A percentile compares a stretch with the other conserved stretches of the same genome.
These are phyloP conservation scores for Pelagia noctiluca DNA, from an alignment of 30 jellyfish, hydroid and myxozoan species.

Conservation along the genomic window DNA sequence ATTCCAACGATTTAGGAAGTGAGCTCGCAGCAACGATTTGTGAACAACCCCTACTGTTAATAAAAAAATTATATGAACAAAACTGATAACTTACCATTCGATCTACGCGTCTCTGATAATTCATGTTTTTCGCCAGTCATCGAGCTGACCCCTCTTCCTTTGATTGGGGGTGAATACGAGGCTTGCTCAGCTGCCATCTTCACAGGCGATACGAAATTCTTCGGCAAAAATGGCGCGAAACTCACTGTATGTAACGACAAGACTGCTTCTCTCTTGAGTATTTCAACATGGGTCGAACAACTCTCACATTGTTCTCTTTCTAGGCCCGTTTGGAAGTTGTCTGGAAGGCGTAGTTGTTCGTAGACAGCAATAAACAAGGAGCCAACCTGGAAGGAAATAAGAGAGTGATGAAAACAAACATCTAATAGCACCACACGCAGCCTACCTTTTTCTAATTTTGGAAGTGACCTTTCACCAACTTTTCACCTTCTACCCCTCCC, in stretches of 20 bases:
- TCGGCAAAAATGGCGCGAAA: conserved; percentile 82
- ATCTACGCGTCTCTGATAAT: conserved; percentile 10
- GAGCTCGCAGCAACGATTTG: no score
- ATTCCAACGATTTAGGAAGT: no score
- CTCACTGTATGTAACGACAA: conserved; percentile 72
- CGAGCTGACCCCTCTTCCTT: conserved; percentile 11
- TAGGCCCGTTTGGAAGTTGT: conserved; percentile 62
- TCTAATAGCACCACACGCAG: no score
- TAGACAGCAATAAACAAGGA: conserved; percentile 77
- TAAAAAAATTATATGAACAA: no score
- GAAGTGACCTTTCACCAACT: no score
- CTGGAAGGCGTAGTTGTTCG: conserved; percentile 85
- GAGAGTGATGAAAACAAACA: background rate
- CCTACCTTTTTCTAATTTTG: no score
- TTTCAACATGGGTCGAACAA: conserved; percentile 90
- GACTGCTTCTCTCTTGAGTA: conserved; percentile 81
- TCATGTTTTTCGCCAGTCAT: conserved; percentile 16
- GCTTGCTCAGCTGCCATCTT: conserved; percentile 26
- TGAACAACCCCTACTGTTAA: no score
- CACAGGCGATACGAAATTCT: conserved; percentile 52
- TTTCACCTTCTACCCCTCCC: no score
- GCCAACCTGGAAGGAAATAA: conserved; percentile 72
- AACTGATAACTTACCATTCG: background rate
- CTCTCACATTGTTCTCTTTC: conserved; percentile 84
- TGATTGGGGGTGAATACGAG: background rate